Conservation (phyloP, 2,797 vertebrate species). For the Enteromius treurensis region DNA sequence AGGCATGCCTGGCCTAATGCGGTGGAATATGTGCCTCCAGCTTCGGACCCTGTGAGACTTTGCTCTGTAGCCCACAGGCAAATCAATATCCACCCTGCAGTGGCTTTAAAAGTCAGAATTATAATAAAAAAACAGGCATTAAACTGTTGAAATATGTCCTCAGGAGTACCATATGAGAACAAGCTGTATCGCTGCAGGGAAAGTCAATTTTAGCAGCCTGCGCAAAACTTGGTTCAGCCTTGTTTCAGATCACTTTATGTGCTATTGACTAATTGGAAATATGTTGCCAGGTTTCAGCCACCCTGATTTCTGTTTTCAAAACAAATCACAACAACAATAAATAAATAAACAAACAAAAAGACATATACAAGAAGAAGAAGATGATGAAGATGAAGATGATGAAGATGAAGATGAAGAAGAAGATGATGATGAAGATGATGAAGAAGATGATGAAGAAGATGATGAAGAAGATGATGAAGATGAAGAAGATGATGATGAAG, state of each 20-base stretch:
- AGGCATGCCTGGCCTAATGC: conserved; percentile 64
- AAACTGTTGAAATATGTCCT: background rate
- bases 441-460: too few relatives aligned
- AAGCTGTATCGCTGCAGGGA: background rate
- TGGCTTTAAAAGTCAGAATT: conserved; percentile 21
- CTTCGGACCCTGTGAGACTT: conserved; percentile 52
- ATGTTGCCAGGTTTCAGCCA: too few relatives aligned
- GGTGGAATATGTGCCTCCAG: conserved; percentile 60
- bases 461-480: too few relatives aligned
- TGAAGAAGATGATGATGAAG: too few relatives aligned
- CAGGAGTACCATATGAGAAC: background rate
- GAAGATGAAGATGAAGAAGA: too few relatives aligned
- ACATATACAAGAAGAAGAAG: too few relatives aligned
- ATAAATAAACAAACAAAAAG: too few relatives aligned
- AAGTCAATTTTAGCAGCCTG: background rate
- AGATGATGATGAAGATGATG: too few relatives aligned
- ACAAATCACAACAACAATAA: background rate
- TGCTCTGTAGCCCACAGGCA: conserved; percentile 43
- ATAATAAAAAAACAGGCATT: conserved; percentile 24
- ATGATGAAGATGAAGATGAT: too few relatives aligned
- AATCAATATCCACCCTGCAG: conserved; percentile 59
- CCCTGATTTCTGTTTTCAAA: background rate
- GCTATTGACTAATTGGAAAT: too few relatives aligned
- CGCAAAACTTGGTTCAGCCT: background rate
- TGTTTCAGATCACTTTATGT: background rate